phyloP scores from a whole-genome alignment of 2,888 invertebrate genomes.

The Synergus japonicus region DNA sequence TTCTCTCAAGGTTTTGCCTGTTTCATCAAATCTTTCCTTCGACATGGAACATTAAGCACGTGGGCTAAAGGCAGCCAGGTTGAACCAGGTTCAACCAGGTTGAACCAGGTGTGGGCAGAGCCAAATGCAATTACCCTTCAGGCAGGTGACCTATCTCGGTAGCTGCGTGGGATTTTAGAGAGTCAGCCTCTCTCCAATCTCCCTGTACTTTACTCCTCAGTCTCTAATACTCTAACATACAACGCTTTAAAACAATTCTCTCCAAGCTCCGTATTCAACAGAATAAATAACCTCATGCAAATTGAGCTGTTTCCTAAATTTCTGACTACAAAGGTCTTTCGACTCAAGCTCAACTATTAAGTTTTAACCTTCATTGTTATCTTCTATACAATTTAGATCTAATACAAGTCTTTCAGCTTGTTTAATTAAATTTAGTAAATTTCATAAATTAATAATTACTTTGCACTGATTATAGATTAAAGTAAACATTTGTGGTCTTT shows the following conservation, averaged over 20 bases:
- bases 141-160: conserved; percentile 46
- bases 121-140: conserved; percentile 43
- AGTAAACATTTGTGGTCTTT: too few relatives aligned
- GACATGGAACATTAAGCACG: conserved; percentile 21
- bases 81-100: too few relatives aligned
- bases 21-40: conserved; percentile 20
- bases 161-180: conserved; percentile 39
- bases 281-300: background rate
- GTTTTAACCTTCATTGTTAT: background rate
- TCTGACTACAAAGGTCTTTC: background rate
- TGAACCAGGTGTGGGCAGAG: conserved; percentile 37
- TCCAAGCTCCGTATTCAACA: background rate
- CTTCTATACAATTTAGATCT: too few relatives aligned
- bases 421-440: too few relatives aligned
- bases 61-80: conserved; percentile 16
- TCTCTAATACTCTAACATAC: conserved; percentile 39
- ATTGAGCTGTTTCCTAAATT: conserved; percentile 6
- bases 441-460: too few relatives aligned
- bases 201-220: conserved; percentile 22
- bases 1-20: conserved; percentile 18
- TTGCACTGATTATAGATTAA: too few relatives aligned
- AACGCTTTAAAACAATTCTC: conserved; percentile 17
- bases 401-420: too few relatives aligned
- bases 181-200: conserved; percentile 8
- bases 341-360: background rate